These are phyloP conservation scores for Andrena bicolor DNA, from an alignment of 2,888 invertebrate species.

Conservation along the genomic window DNA sequence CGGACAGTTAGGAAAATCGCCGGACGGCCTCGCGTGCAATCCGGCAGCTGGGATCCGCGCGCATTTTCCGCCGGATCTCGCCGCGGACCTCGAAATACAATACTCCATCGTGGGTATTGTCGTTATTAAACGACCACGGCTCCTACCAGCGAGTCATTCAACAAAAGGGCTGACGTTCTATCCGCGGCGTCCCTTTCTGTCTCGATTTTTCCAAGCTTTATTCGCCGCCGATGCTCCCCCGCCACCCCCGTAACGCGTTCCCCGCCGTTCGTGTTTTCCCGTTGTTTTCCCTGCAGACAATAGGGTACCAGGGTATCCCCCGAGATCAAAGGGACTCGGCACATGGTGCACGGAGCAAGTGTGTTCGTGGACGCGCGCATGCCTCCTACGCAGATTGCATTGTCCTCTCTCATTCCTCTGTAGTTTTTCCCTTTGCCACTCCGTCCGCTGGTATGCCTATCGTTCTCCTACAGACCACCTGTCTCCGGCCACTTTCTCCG, in stretches of 20 bases:
- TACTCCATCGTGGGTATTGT: constrained; percentile 6
- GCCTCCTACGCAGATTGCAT: constrained; percentile 51
- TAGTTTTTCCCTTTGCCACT: constrained; percentile 17
- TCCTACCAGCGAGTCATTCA: constrained; percentile 7
- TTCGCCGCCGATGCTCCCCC: background rate
- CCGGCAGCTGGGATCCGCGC: background rate
- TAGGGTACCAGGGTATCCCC: constrained; percentile 42
- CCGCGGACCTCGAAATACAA: constrained; percentile 7
- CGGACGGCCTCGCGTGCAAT: background rate
- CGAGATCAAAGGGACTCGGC: constrained; percentile 66
- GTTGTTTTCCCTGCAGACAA: constrained; percentile 60
- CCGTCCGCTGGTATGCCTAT: background rate
- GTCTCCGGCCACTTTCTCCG: constrained; percentile 6
- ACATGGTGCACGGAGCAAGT: constrained; percentile 39
- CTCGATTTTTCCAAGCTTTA: constrained; percentile 43
- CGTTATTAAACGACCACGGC: constrained; percentile 45
- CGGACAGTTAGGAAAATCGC: background rate
- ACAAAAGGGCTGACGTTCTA: constrained; percentile 31
- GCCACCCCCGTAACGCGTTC: constrained; percentile 34
- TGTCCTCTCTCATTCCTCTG: constrained; percentile 28
- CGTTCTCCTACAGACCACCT: background rate
- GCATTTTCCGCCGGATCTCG: background rate
- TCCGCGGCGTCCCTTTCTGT: constrained; percentile 35
- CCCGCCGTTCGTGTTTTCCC: constrained; percentile 19
- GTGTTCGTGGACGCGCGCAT: constrained; percentile 22